phyloP scores from a whole-genome alignment of 2,888 invertebrate genomes.

The Eupithecia tripunctaria region DNA sequence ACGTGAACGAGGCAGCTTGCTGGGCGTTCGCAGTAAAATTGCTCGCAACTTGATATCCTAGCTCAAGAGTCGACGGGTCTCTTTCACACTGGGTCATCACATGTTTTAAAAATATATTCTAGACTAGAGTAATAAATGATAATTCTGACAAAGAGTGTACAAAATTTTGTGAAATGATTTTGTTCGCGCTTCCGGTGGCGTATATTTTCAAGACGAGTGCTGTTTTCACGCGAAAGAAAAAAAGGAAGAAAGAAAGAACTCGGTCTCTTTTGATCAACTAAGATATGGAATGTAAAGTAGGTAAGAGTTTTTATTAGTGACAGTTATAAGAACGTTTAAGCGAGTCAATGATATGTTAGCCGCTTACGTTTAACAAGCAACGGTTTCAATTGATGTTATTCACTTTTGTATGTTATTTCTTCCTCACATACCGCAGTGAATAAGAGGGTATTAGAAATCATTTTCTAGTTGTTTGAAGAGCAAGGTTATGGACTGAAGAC shows the following conservation, averaged over 20 bases:
- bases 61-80: neutral
- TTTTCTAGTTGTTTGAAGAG: neutral
- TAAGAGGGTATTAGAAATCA: neutral
- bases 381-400: neutral
- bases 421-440: neutral
- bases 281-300: neutral
- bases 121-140: too few species aligned
- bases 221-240: neutral
- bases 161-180: neutral
- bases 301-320: neutral
- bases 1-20: neutral
- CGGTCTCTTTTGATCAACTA: neutral
- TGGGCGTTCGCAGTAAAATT: neutral
- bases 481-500: neutral
- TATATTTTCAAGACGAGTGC: neutral
- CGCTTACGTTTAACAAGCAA: neutral
- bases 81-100: neutral
- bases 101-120: neutral
- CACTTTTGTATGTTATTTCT: neutral
- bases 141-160: too few species aligned
- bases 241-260: too few species aligned
- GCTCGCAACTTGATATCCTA: neutral
- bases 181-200: neutral
- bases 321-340: conserved; percentile 2
- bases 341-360: neutral